A percentile compares a stretch with the other conserved stretches of the same genome.
Conservation (phyloP, 2,113 vertebrate species). For the Mugil cephalus region DNA sequence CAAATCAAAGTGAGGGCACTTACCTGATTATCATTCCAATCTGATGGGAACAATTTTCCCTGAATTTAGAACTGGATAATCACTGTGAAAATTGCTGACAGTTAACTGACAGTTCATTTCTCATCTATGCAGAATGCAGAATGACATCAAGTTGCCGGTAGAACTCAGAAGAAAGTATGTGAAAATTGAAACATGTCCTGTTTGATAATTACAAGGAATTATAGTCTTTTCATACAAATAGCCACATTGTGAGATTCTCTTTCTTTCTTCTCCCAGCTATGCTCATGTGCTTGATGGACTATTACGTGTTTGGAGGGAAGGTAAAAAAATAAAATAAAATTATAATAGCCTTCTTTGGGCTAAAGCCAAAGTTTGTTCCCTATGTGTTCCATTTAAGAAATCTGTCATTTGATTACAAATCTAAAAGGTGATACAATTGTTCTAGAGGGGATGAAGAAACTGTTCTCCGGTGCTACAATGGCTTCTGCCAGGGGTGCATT, state of each 20-base stretch:
- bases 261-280: conserved; percentile 14
- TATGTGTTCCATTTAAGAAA: background rate
- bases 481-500: conserved; percentile 33
- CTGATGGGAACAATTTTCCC: background rate
- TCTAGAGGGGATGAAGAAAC: conserved; percentile 23
- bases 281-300: conserved; percentile 40
- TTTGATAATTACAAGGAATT: conserved; percentile 22
- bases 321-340: too few species aligned
- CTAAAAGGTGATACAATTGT: background rate
- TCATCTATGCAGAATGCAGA: conserved; percentile 87
- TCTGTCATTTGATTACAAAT: background rate
- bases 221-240: conserved; percentile 16
- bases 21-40: background rate
- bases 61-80: conserved; percentile 5
- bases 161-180: conserved; percentile 32
- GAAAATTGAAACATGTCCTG: background rate
- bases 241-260: background rate
- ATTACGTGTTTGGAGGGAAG: conserved; percentile 30
- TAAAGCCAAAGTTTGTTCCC: background rate
- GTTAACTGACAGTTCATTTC: background rate
- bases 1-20: too few species aligned
- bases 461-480: conserved; percentile 39
- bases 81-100: background rate
- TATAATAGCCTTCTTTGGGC: background rate
- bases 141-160: conserved; percentile 70